A percentile compares a stretch with the other conserved stretches of the same genome.
Conservation (phyloP, 2,797 vertebrate genomes). For the Muscicapa comitata region DNA sequence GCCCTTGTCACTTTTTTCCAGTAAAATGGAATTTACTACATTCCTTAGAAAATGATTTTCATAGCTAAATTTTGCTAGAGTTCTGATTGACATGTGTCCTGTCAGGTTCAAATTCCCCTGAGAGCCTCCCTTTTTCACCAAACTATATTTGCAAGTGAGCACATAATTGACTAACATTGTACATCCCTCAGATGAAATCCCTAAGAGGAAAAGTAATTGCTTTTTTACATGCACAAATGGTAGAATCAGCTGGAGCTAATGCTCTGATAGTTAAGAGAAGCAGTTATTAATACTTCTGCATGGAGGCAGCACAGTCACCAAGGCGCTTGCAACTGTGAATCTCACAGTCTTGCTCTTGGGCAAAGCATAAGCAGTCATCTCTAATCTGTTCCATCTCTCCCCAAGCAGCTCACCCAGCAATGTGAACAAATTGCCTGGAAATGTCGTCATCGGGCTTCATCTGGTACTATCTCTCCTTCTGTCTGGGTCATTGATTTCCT, state of each 20-base stretch:
- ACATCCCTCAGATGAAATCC: background rate
- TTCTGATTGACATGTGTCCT: background rate
- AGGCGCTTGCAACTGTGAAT: background rate
- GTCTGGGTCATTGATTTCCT: slow-evolving; percentile 59
- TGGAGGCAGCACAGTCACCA: background rate
- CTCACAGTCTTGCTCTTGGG: slow-evolving; percentile 5
- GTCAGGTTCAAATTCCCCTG: background rate
- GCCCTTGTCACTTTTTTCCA: background rate
- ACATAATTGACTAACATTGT: background rate
- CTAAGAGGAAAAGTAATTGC: slow-evolving; percentile 9
- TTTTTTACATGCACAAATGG: slow-evolving; percentile 4
- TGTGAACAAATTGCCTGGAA: slow-evolving; percentile 58
- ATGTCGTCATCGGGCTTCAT: slow-evolving; percentile 52
- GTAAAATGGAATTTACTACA: background rate
- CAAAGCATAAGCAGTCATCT: background rate
- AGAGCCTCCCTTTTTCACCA: background rate
- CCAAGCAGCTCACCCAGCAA: slow-evolving; percentile 26
- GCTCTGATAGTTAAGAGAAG: slow-evolving; percentile 8
- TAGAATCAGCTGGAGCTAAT: background rate
- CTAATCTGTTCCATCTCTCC: slow-evolving; percentile 44
- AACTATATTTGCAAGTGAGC: background rate
- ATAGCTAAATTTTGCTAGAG: background rate
- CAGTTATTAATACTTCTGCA: background rate
- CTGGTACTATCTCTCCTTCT: slow-evolving; percentile 32
- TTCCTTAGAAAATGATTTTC: background rate